A percentile compares a stretch with the other conserved stretches of the same genome.
Evolutionary conservation across 2,113 vertebrate species (phyloP).

Genomic region (Mystacornis crossleyi): DNA sequence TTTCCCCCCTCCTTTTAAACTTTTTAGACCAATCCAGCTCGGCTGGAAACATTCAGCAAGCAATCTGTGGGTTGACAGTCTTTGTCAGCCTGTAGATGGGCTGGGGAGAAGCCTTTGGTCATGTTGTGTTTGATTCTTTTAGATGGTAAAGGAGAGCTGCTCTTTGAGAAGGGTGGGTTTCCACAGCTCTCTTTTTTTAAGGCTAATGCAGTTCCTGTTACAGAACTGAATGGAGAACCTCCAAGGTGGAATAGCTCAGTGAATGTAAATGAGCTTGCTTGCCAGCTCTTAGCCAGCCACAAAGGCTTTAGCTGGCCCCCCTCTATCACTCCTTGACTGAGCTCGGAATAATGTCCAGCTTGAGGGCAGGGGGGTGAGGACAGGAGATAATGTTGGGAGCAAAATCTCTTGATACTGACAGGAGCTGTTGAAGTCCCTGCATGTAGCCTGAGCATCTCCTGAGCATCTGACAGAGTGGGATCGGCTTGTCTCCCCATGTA

Average conservation of each 20-base stretch:
- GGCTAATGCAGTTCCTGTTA: not conserved
- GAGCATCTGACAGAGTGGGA: too few relatives aligned
- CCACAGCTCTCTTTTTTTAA: not conserved
- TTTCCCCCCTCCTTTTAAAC: not conserved
- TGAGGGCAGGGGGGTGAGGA: not conserved
- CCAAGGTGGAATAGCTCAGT: not conserved
- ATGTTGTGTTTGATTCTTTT: not conserved
- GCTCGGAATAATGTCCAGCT: not conserved
- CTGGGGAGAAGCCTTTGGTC: not conserved
- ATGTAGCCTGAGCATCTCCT: not conserved
- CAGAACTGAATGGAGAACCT: not conserved
- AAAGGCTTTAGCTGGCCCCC: not conserved
- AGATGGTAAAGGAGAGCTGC: not conserved
- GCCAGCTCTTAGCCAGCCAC: not conserved
- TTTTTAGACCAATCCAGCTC: not conserved
- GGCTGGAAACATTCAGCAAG: not conserved
- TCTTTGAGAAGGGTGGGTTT: not conserved
- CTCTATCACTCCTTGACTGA: not conserved
- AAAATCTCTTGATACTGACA: not conserved
- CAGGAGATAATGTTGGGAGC: not conserved
- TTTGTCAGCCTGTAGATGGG: not conserved
- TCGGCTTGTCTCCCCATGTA: fast-evolving
- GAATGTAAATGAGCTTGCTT: not conserved
- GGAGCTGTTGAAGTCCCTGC: not conserved
- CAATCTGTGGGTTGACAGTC: not conserved